A percentile compares a stretch with the other conserved stretches of the same genome.
These are phyloP conservation scores for Lipophrys pholis DNA, from an alignment of 2,113 vertebrate genomes.

Conservation along the genomic window DNA sequence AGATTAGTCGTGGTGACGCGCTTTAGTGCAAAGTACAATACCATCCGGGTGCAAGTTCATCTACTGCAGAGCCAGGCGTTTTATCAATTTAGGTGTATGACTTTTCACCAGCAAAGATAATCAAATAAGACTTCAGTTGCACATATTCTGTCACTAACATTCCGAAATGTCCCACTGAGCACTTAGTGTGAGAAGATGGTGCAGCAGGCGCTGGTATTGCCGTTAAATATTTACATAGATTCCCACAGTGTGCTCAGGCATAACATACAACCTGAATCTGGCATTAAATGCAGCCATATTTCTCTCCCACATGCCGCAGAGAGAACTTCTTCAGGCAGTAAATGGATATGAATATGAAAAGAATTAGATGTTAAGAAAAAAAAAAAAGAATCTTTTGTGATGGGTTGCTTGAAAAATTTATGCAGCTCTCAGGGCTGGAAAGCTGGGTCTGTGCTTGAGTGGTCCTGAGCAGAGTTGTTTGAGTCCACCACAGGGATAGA, in stretches of 20 bases:
- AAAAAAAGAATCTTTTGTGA: constrained; percentile 67
- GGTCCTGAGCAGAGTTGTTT: constrained; percentile 40
- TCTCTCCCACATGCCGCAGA: constrained; percentile 29
- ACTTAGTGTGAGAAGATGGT: constrained; percentile 37
- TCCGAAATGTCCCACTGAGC: constrained; percentile 45
- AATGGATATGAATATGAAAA: constrained; percentile 71
- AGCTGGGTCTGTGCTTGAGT: constrained; percentile 45
- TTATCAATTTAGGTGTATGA: not conserved
- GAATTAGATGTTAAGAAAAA: constrained; percentile 40
- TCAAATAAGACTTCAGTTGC: constrained; percentile 8
- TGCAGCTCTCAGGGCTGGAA: constrained; percentile 58
- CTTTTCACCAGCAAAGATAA: not conserved
- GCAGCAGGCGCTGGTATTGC: constrained; percentile 43
- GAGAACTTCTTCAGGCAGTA: constrained; percentile 46
- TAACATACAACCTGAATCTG: constrained; percentile 58
- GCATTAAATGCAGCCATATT: constrained; percentile 56
- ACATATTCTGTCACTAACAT: constrained; percentile 21
- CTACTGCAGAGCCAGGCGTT: not conserved
- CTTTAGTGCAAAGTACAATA: not conserved
- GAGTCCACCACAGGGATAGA: constrained; percentile 23
- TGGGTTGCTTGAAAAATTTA: constrained; percentile 75
- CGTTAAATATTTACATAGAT: constrained; percentile 75
- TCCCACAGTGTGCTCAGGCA: constrained; percentile 62
- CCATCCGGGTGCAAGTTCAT: not conserved
- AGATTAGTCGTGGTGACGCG: not conserved